A percentile compares a stretch with the other conserved stretches of the same genome.
phyloP scores from a whole-genome alignment of 2,113 vertebrate species.

The Peromyscus californicus region DNA sequence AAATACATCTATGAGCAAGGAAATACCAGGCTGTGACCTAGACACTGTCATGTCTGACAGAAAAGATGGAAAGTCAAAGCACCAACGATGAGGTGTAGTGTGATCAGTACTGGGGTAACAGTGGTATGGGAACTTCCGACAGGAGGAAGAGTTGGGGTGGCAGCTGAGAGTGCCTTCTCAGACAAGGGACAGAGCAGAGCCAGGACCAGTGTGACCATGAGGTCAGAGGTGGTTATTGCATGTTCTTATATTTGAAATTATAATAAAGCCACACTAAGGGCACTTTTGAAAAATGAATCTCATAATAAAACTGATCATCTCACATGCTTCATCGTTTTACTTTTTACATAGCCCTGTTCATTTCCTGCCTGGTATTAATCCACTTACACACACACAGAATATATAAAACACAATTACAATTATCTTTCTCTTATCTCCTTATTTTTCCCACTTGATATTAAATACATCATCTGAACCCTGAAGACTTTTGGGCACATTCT shows the following conservation, averaged over 20 bases:
- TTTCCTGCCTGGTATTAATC: neutral
- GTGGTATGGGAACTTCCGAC: neutral
- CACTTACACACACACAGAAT: neutral
- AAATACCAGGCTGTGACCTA: fast-evolving
- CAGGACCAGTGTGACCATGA: neutral
- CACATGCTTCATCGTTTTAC: neutral
- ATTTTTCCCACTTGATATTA: neutral
- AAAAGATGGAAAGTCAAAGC: neutral
- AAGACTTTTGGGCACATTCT: neutral
- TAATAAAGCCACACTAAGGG: neutral
- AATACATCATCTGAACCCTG: neutral
- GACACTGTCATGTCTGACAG: neutral
- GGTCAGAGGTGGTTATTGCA: neutral
- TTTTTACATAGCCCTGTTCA: neutral
- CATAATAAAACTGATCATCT: neutral
- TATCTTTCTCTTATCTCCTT: neutral
- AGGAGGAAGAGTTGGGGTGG: neutral
- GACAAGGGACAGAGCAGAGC: neutral
- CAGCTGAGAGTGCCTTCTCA: neutral
- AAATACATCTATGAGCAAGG: neutral
- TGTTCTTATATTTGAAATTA: neutral
- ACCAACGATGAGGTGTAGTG: neutral
- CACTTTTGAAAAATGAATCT: neutral
- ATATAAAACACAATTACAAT: neutral
- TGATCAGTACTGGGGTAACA: neutral